Conservation (phyloP, 1,140 invertebrate species). For the Drosophila varians region DNA sequence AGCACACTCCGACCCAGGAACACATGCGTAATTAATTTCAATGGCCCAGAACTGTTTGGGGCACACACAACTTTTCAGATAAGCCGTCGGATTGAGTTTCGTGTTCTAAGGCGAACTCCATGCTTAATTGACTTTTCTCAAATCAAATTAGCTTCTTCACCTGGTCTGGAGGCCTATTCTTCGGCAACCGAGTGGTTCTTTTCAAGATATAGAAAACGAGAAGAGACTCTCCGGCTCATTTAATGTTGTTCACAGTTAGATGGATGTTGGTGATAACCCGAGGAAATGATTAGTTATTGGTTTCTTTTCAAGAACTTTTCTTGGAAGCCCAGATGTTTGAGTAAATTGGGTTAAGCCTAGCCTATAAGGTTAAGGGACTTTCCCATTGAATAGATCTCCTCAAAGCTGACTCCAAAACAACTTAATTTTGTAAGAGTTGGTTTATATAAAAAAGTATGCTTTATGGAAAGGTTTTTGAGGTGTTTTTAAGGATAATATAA, state of each 20-base stretch:
- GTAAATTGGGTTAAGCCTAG: slow-evolving; percentile 33
- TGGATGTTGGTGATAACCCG: slow-evolving; percentile 25
- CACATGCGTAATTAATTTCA: slow-evolving; percentile 61
- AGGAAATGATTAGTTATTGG: slow-evolving; percentile 20
- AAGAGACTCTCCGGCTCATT: slow-evolving; percentile 17
- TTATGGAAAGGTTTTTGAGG: no score
- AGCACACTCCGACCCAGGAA: not conserved
- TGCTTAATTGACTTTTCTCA: slow-evolving; percentile 63
- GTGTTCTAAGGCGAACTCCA: slow-evolving; percentile 18
- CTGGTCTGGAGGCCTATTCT: not conserved
- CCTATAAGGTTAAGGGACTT: slow-evolving; percentile 8
- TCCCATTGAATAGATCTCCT: no score
- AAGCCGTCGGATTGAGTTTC: slow-evolving; percentile 34
- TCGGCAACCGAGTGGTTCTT: not conserved
- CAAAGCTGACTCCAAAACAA: not conserved
- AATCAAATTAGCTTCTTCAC: slow-evolving; percentile 50
- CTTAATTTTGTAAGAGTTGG: not conserved
- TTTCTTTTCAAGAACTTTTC: slow-evolving; percentile 23
- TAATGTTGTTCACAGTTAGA: slow-evolving; percentile 59
- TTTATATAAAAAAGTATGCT: not conserved
- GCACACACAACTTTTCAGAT: slow-evolving; percentile 50
- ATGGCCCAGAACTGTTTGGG: slow-evolving; percentile 58
- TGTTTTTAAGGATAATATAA: no score
- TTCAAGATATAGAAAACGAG: not conserved
- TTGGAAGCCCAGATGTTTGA: not conserved